Evolutionary conservation across 2,113 vertebrate genomes (phyloP).

Genomic region (Nyctibius bracteatus): DNA sequence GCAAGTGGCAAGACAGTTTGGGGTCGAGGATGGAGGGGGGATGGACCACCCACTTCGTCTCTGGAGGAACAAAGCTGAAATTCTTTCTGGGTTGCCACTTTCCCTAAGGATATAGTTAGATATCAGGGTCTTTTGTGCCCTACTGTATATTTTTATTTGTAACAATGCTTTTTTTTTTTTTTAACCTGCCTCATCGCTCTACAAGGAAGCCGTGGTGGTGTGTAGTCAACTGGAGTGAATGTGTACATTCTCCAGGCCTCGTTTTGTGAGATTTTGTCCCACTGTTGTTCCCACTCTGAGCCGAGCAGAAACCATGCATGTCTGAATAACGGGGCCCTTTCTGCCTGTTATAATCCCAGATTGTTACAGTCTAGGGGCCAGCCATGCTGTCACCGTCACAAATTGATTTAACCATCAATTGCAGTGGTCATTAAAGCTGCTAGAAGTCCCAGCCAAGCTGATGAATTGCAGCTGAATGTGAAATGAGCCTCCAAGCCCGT

Average conservation of each 20-base stretch:
- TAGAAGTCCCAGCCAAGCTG: constrained; percentile 81
- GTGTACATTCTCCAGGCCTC: constrained; percentile 64
- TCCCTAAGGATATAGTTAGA: constrained; percentile 66
- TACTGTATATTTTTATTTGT: constrained; percentile 71
- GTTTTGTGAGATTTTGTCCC: constrained; percentile 73
- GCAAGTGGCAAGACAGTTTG: neutral
- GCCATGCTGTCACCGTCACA: constrained; percentile 89
- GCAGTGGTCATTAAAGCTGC: constrained; percentile 84
- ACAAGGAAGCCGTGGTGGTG: constrained; percentile 58
- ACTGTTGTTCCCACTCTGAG: constrained; percentile 72
- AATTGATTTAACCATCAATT: constrained; percentile 97
- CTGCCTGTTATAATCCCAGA: constrained; percentile 84
- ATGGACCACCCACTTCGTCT: constrained; percentile 79
- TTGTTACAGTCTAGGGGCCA: constrained; percentile 88
- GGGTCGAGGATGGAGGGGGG: neutral
- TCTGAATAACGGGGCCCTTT: constrained; percentile 80
- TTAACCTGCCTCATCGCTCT: neutral
- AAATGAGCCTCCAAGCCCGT: constrained; percentile 80
- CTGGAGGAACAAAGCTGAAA: constrained; percentile 56
- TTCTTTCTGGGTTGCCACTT: constrained; percentile 66
- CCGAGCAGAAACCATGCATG: constrained; percentile 69
- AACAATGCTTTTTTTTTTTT: constrained; percentile 45
- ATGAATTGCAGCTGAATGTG: constrained; percentile 86
- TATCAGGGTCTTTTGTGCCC: constrained; percentile 65
- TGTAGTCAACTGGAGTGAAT: constrained; percentile 71